These are phyloP conservation scores for Dexiosoma caninum DNA, from an alignment of 2,888 invertebrate species.

Conservation along the genomic window DNA sequence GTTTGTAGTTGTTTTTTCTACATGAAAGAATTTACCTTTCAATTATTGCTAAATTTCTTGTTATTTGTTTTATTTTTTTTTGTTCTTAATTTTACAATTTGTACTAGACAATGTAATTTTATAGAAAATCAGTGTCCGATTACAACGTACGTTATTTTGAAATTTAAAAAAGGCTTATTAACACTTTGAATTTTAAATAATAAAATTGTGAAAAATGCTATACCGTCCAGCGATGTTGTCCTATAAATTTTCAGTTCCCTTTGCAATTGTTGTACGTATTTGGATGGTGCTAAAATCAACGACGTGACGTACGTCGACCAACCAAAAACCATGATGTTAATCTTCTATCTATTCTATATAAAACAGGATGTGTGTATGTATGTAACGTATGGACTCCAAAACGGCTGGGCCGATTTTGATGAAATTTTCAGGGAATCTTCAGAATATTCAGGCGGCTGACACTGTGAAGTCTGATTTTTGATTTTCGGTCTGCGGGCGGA, in stretches of 20 bases:
- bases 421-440: no score
- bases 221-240: not conserved
- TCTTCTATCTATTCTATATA: no score
- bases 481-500: no score
- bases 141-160: not conserved
- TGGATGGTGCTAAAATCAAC: slow-evolving; percentile 3
- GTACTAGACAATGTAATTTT: not conserved
- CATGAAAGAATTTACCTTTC: slow-evolving; percentile 59
- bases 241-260: not conserved
- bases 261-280: not conserved
- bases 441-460: no score
- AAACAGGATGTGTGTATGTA: no score
- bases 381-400: no score
- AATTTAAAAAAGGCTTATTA: slow-evolving; percentile 6
- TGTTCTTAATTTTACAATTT: not conserved
- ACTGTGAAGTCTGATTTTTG: no score
- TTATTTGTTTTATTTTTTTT: not conserved
- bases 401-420: no score
- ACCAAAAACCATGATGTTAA: no score
- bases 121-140: slow-evolving; percentile 26
- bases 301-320: no score
- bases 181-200: not conserved
- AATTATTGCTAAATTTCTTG: slow-evolving; percentile 56
- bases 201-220: not conserved
- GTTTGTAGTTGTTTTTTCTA: slow-evolving; percentile 29